Percentiles rank a stretch among this genome's conserved stretches.
Conservation (phyloP, 2,797 vertebrate genomes). For the Babyrousa celebensis region DNA sequence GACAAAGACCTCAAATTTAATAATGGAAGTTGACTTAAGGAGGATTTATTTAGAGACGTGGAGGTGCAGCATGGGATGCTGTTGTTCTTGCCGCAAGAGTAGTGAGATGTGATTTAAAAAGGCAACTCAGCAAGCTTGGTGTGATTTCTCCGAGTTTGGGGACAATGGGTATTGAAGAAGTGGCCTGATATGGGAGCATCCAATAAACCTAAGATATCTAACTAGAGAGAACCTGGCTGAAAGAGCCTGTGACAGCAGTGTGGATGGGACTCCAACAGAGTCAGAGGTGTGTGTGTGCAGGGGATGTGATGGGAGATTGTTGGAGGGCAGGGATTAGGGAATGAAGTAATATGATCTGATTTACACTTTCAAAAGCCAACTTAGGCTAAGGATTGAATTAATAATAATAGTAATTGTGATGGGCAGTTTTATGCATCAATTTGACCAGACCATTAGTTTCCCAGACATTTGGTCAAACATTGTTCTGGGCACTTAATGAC, state of each 20-base stretch:
- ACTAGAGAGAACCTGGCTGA: not conserved
- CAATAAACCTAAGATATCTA: not conserved
- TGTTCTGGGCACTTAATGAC: not conserved
- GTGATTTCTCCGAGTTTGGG: not conserved
- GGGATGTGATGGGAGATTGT: not conserved
- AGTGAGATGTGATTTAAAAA: not conserved
- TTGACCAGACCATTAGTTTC: not conserved
- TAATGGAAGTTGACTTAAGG: not conserved
- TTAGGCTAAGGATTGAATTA: not conserved
- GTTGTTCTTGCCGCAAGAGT: not conserved
- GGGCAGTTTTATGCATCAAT: not conserved
- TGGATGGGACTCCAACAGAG: not conserved
- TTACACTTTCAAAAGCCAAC: not conserved
- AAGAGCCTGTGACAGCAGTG: not conserved
- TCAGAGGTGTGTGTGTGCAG: not conserved
- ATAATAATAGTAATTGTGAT: not conserved
- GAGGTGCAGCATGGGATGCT: not conserved
- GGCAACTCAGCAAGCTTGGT: not conserved
- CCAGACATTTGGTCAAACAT: not conserved
- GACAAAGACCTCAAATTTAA: not conserved
- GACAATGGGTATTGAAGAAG: not conserved
- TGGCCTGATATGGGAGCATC: not conserved
- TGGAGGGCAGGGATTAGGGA: not conserved
- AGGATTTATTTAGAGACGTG: constrained; percentile 1
- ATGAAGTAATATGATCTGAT: not conserved